Base-by-base conservation (phyloP, 2,888 invertebrate species). In the Drosophila multiciliata region DNA sequence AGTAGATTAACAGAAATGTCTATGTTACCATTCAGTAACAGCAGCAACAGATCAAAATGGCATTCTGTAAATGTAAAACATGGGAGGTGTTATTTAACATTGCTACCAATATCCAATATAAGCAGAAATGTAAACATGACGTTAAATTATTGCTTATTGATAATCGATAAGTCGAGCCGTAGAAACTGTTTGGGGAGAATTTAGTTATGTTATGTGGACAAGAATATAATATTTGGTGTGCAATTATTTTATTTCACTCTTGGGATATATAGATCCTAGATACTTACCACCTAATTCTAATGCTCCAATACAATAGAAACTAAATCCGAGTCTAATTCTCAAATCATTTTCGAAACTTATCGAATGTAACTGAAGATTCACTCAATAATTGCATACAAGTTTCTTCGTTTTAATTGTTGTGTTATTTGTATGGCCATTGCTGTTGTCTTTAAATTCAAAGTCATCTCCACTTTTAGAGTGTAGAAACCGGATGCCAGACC, bases 201-300 rank as follows among this genome's bases (percentile, higher is more conserved):
- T 54, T 58, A 33, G 58, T 38, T 75, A 63, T 54, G 61, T 68
- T 69, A 78, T 64, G 73, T 73, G 73, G 73, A 78, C 68, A 71
- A 71, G 36, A 63, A 65, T 67, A 65, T 65, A 38, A n/a, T 29
- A 42, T 23, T 23, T 23, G 23, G 23, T 23, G 23, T 2, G 23
- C 23, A 23, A 23, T 2, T 23, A 6, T 42, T 20, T 42, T 0
- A 42, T 42, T 42, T 20, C 11, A 42, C 42, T 42, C n/a, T 20
- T 42, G 42, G 11, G 3, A 2, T 42, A 20, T 42, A 20, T 7
- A 6, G 11, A 11, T 42, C 6, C 20, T 42, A 20, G 11, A 3
- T 42, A 20, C 11, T 23, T 23, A 23, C 42, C 40, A 42, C 1
- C n/a, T n/a, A n/a, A n/a, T n/a, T n/a, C n/a, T n/a, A n/a, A n/a